Evolutionary conservation across 1,140 invertebrate genomes (phyloP).

Genomic region (Macrocentrus cingulum): DNA sequence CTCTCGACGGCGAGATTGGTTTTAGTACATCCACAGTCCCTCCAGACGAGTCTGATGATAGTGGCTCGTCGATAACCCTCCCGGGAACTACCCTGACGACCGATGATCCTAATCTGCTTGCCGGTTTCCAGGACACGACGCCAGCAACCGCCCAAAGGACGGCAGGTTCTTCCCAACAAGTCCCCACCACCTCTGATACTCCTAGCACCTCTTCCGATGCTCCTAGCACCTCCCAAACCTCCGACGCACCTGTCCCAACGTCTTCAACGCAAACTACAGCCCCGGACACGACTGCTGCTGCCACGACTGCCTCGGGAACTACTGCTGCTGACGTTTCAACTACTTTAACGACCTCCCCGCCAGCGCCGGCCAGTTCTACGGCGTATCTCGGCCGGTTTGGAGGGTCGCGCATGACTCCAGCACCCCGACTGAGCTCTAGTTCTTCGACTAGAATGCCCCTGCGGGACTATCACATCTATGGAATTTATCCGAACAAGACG

Average conservation of each 20-base stretch:
- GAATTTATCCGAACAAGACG: slow-evolving; percentile 73
- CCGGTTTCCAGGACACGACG: slow-evolving; percentile 54
- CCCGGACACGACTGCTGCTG: slow-evolving; percentile 41
- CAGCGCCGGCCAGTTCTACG: slow-evolving; percentile 37
- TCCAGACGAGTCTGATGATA: slow-evolving; percentile 13
- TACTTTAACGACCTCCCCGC: slow-evolving; percentile 37
- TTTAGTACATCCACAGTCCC: slow-evolving; percentile 24
- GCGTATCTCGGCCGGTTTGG: slow-evolving; percentile 51
- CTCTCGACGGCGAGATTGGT: slow-evolving; percentile 8
- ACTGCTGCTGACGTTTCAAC: slow-evolving; percentile 29
- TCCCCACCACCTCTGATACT: slow-evolving; percentile 27
- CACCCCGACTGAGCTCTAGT: slow-evolving; percentile 48
- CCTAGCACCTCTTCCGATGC: slow-evolving; percentile 6
- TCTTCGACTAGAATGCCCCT: slow-evolving; percentile 57
- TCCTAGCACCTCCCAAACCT: slow-evolving; percentile 46
- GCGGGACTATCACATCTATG: slow-evolving; percentile 71
- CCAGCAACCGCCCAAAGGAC: slow-evolving; percentile 56
- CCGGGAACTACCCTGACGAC: slow-evolving; percentile 29
- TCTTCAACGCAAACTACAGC: slow-evolving; percentile 30
- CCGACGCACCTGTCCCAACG: slow-evolving; percentile 50
- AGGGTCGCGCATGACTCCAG: slow-evolving; percentile 44
- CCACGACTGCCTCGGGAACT: slow-evolving; percentile 18
- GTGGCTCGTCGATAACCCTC: slow-evolving; percentile 29
- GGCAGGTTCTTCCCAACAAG: slow-evolving; percentile 41
- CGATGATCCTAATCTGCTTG: slow-evolving; percentile 50